These are phyloP conservation scores for Elephantulus edwardii DNA, from an alignment of 2,113 vertebrate genomes.

Conservation along the genomic window DNA sequence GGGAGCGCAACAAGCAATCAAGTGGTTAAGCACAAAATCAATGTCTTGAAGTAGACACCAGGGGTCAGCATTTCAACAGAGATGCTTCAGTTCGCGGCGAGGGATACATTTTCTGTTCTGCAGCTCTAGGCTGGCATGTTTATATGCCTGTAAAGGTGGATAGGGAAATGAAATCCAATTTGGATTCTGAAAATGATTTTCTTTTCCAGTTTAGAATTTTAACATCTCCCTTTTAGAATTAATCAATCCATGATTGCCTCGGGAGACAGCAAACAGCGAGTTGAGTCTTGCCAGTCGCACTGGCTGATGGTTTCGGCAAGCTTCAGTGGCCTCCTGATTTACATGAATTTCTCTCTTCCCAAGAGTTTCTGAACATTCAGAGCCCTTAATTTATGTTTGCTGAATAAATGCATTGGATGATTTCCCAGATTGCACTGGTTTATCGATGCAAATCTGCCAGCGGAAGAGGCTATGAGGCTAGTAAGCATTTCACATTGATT, in stretches of 20 bases:
- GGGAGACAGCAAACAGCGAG: background rate
- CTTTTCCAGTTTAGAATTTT: conserved; percentile 30
- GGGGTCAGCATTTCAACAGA: conserved; percentile 73
- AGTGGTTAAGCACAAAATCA: background rate
- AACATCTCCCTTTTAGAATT: background rate
- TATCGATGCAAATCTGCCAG: background rate
- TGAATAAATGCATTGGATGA: background rate
- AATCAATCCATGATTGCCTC: background rate
- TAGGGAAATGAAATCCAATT: background rate
- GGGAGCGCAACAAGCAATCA: background rate
- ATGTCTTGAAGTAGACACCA: conserved; percentile 53
- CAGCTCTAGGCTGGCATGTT: accelerated
- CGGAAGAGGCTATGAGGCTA: background rate
- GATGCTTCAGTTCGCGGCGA: background rate
- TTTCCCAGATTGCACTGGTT: background rate
- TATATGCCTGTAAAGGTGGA: background rate
- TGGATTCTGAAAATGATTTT: conserved; percentile 22
- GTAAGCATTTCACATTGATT: background rate
- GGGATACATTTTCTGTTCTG: background rate
- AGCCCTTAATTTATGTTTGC: conserved; percentile 1
- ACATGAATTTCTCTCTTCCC: background rate
- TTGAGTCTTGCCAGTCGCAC: background rate
- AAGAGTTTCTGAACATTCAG: background rate
- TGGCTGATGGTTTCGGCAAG: background rate
- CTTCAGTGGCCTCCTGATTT: background rate